Evolutionary conservation across 2,113 vertebrate genomes (phyloP), one percentile per base, ranked within the genome.

Genomic region (Xerus inauris): DNA sequence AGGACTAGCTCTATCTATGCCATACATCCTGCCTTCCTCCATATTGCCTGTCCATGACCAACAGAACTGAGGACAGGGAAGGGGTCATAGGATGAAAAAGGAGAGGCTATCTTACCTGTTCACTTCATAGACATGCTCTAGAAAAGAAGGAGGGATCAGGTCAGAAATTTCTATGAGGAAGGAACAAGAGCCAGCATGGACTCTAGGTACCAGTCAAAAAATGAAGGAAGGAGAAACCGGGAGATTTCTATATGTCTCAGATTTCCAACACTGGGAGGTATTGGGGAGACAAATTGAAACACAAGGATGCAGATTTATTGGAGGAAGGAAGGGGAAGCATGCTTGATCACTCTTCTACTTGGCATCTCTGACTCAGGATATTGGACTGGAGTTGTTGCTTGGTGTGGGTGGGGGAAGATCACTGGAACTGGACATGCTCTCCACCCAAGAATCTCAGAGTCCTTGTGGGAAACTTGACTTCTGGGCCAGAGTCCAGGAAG

Each of bases 41-140:
- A 79, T 62, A 32, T 79, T 94, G 79, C 54, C 40, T 67, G 87
- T 16, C 30, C 93, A 12, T 89, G 7, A 59, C 1, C 42, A 91
- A 49, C 17, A 93, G 30, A 94, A 92, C 22, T 86, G 47, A 92
- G 45, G 42, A 32, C 5, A 67, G 8, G 12, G 40, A 88, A 89
- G 4, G 5, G 35, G 28, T 90, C 35, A 82, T 57, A 94, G 84
- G 5, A 89, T 81, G 30, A 26, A 89, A 89, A 77, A 95, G 5
- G 49, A 96, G 71, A 94, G 8, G 11, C 1, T 73, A 28, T 81
- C 94, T 98, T 97, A 96, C 97, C 95, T 96, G 85, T 30, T 47
- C 10, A 95, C 76, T 69, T 97, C 95, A 91, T 59, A 96, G 72
- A 75, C 47, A 57, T 82, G 67, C 38, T 90, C 92, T 97, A 95